A percentile compares a stretch with the other conserved stretches of the same genome.
phyloP scores from a whole-genome alignment of 2,888 invertebrate species.

The Panopea generosa region DNA sequence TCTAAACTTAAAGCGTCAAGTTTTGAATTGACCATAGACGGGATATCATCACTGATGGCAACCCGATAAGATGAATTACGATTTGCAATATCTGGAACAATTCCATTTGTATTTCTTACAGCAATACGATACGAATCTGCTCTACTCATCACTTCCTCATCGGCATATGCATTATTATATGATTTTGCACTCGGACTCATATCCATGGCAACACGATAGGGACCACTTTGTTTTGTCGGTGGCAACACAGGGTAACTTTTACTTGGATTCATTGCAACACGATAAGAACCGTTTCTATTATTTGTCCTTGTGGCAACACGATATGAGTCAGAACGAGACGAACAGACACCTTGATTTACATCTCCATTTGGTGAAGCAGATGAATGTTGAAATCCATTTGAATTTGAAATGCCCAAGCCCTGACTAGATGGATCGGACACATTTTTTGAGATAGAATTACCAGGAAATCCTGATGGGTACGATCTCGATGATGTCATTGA shows the following conservation, averaged over 20 bases:
- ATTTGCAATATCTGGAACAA: constrained; percentile 55
- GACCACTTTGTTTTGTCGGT: constrained; percentile 55
- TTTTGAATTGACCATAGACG: constrained; percentile 40
- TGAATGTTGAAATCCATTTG: neutral
- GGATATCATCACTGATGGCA: constrained; percentile 67
- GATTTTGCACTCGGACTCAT: constrained; percentile 60
- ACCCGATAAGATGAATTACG: constrained; percentile 76
- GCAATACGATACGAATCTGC: constrained; percentile 79
- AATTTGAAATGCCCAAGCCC: constrained; percentile 12
- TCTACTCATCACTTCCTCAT: constrained; percentile 66
- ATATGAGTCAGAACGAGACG: constrained; percentile 73
- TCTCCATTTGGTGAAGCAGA: neutral
- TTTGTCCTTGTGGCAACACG: constrained; percentile 72
- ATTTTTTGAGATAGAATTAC: neutral
- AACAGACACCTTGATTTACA: neutral
- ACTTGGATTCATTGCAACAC: constrained; percentile 64
- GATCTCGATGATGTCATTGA: constrained; percentile 57
- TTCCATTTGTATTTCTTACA: constrained; percentile 73
- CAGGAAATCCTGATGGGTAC: constrained; percentile 59
- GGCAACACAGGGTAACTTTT: constrained; percentile 66
- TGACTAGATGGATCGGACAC: constrained; percentile 53
- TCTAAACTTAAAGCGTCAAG: constrained; percentile 58
- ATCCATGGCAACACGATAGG: constrained; percentile 62
- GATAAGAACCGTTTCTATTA: constrained; percentile 59
- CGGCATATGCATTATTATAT: constrained; percentile 35